These are phyloP conservation scores for Odontocolon sp. DNA, from an alignment of 2,888 invertebrate genomes.

Conservation along the genomic window DNA sequence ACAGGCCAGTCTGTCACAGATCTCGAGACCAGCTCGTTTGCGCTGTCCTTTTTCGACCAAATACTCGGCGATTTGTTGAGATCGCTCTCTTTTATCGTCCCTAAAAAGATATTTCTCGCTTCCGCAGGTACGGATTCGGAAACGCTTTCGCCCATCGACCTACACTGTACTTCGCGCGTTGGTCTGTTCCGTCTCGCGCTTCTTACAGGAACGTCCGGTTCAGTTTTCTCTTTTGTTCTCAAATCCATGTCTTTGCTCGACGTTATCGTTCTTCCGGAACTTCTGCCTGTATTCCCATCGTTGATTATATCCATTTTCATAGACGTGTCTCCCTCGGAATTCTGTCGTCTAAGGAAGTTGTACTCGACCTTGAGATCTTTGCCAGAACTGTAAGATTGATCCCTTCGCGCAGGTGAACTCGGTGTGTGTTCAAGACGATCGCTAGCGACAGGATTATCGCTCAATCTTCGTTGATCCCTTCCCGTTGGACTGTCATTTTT, in stretches of 20 bases:
- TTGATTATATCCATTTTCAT: conserved; percentile 65
- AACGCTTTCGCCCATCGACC: conserved; percentile 79
- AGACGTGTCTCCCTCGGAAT: conserved; percentile 76
- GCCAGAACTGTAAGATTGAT: conserved; percentile 60
- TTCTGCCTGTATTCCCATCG: conserved; percentile 63
- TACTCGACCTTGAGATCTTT: conserved; percentile 71
- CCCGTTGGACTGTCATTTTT: conserved; percentile 64
- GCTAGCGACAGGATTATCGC: conserved; percentile 66
- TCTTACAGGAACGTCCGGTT: conserved; percentile 79
- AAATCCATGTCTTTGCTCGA: conserved; percentile 27
- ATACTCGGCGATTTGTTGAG: conserved; percentile 71
- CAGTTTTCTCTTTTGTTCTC: conserved; percentile 71
- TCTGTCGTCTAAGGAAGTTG: conserved; percentile 73
- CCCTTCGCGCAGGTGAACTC: conserved; percentile 65
- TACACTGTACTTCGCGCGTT: conserved; percentile 77
- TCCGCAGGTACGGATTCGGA: conserved; percentile 69
- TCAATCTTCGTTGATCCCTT: conserved; percentile 73
- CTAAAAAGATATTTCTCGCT: conserved; percentile 74
- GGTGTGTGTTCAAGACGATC: conserved; percentile 70
- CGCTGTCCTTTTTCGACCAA: conserved; percentile 70
- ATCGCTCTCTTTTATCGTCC: conserved; percentile 78
- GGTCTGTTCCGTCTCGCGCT: conserved; percentile 77
- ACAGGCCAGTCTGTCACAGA: conserved; percentile 78
- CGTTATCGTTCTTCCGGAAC: conserved; percentile 29
- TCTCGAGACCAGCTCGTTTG: conserved; percentile 68